A percentile compares a stretch with the other conserved stretches of the same genome.
Conservation (phyloP, 2,113 vertebrate genomes). For the Pelobates fuscus region DNA sequence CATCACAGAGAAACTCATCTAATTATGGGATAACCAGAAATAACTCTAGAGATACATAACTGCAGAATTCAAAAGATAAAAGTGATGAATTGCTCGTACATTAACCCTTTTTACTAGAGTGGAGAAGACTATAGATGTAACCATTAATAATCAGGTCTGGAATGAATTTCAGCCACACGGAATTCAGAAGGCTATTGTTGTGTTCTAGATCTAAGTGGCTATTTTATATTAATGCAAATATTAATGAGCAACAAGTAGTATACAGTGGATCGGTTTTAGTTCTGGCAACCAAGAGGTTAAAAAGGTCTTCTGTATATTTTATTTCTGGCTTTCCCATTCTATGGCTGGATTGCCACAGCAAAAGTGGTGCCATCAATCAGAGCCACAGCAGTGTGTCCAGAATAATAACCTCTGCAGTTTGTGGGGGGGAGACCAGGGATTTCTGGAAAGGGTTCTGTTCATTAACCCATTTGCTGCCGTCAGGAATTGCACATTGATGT, state of each 20-base stretch:
- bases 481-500: no score
- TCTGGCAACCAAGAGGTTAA: conserved; percentile 15
- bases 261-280: not conserved
- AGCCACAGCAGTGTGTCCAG: conserved; percentile 22
- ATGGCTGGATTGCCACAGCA: conserved; percentile 37
- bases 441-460: not conserved
- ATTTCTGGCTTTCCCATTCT: conserved; percentile 3
- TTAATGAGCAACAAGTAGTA: not conserved
- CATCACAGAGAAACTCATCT: not conserved
- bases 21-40: not conserved
- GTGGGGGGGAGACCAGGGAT: not conserved
- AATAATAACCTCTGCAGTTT: conserved; percentile 30
- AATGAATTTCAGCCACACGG: no score
- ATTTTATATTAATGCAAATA: no score
- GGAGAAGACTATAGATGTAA: no score
- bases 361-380: conserved; percentile 40
- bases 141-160: no score
- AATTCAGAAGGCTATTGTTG: no score
- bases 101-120: not conserved
- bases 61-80: not conserved
- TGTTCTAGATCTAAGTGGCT: no score
- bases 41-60: not conserved
- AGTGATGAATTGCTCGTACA: not conserved
- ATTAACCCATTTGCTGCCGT: conserved; percentile 19
- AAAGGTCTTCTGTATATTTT: not conserved